These are phyloP conservation scores for Arrhopalites spinosus DNA, from an alignment of 2,888 invertebrate genomes.

Conservation along the genomic window DNA sequence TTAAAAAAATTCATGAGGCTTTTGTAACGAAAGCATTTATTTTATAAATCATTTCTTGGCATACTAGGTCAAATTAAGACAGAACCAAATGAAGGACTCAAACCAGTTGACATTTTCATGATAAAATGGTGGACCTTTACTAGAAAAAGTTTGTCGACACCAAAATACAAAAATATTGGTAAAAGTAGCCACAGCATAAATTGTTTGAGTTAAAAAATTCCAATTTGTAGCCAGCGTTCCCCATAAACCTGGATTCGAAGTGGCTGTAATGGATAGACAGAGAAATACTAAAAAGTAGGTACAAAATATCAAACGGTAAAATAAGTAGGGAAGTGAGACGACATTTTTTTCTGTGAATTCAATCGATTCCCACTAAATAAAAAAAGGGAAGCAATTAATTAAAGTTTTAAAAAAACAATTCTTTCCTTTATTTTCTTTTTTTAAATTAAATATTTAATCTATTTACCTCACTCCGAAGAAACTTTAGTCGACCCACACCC, in stretches of 20 bases:
- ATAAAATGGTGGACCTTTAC: conserved; percentile 8
- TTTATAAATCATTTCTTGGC: too few relatives aligned
- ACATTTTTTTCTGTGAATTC: background rate
- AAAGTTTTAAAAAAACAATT: background rate
- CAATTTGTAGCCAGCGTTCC: conserved; percentile 20
- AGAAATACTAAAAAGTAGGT: conserved; percentile 20
- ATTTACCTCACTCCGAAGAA: conserved; percentile 16
- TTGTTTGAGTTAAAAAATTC: conserved; percentile 15
- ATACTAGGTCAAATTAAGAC: background rate
- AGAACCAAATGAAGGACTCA: conserved; percentile 24
- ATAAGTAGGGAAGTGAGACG: background rate
- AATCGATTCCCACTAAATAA: conserved; percentile 16
- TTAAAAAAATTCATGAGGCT: too few relatives aligned
- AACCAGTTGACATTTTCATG: conserved; percentile 18
- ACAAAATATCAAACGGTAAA: conserved; percentile 8
- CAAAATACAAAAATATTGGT: conserved; percentile 9
- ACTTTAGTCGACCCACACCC: background rate
- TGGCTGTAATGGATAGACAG: background rate
- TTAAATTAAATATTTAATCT: background rate
- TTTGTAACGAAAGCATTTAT: too few relatives aligned
- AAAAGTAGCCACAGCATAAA: background rate
- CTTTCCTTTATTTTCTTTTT: background rate
- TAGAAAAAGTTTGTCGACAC: background rate
- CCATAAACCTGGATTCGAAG: conserved; percentile 2
- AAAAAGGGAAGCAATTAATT: background rate